Conservation (phyloP, 2,888 invertebrate species). For the Luffia ferchaultella region DNA sequence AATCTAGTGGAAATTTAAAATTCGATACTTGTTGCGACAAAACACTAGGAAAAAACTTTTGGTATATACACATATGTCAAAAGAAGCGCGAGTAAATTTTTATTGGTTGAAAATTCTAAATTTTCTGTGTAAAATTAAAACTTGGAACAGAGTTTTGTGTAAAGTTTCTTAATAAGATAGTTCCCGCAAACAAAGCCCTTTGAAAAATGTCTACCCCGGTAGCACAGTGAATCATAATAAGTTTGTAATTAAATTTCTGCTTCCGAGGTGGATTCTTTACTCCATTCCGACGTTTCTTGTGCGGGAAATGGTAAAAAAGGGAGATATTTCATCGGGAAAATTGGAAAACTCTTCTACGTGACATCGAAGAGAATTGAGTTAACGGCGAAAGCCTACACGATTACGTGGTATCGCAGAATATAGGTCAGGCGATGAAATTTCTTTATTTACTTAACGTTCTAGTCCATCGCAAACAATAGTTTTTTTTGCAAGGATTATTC, state of each 20-base stretch:
- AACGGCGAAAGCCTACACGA: not conserved
- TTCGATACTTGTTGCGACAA: no score
- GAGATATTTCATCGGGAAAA: not conserved
- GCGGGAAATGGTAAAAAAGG: not conserved
- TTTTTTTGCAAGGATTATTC: no score
- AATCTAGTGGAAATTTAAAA: no score
- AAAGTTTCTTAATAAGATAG: not conserved
- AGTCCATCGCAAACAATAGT: no score
- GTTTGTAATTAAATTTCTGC: conserved; percentile 12
- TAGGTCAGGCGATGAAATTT: no score
- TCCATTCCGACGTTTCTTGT: not conserved
- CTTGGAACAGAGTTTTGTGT: not conserved
- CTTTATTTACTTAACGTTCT: no score
- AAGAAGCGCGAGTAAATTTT: no score
- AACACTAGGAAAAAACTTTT: no score
- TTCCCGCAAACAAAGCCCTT: conserved; percentile 5
- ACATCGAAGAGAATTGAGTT: not conserved
- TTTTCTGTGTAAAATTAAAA: not conserved
- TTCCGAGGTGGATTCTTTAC: not conserved
- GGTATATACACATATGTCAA: no score
- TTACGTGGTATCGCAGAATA: no score
- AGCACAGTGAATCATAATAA: conserved; percentile 9
- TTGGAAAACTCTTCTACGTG: not conserved
- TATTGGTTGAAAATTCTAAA: no score
- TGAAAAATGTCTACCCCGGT: conserved; percentile 4